Conservation (phyloP, 1,140 invertebrate species). For the Gryon sp. region DNA sequence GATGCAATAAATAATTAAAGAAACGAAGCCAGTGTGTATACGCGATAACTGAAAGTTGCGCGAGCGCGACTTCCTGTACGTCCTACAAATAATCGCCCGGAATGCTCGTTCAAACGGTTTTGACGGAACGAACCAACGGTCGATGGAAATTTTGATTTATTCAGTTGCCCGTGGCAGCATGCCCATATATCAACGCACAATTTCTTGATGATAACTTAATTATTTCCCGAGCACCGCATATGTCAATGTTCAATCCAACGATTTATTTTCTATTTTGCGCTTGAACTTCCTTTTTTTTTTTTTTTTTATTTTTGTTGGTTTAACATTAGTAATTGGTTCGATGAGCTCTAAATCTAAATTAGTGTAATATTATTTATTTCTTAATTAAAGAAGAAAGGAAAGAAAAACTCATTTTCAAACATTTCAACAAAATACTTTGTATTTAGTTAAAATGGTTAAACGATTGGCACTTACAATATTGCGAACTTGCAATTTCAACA, state of each 20-base stretch:
- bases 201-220: slow-evolving; percentile 54
- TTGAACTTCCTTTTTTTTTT: no score
- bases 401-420: no score
- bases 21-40: slow-evolving; percentile 49
- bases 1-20: slow-evolving; percentile 63
- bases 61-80: slow-evolving; percentile 41
- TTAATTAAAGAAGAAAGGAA: no score
- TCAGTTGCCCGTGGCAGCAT: slow-evolving; percentile 27
- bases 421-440: no score
- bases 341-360: no score
- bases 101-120: slow-evolving; percentile 47
- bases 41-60: slow-evolving; percentile 56
- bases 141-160: slow-evolving; percentile 50
- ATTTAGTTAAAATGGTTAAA: no score
- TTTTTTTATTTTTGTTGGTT: no score
- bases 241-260: no score
- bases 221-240: slow-evolving; percentile 21
- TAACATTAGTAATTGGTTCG: no score
- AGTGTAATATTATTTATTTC: no score
- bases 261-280: no score
- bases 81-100: slow-evolving; percentile 56
- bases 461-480: not conserved
- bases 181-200: slow-evolving; percentile 25
- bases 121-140: slow-evolving; percentile 20
- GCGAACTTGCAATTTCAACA: not conserved